phyloP scores from a whole-genome alignment of 2,888 invertebrate species.

The Heteropelma amictum region DNA sequence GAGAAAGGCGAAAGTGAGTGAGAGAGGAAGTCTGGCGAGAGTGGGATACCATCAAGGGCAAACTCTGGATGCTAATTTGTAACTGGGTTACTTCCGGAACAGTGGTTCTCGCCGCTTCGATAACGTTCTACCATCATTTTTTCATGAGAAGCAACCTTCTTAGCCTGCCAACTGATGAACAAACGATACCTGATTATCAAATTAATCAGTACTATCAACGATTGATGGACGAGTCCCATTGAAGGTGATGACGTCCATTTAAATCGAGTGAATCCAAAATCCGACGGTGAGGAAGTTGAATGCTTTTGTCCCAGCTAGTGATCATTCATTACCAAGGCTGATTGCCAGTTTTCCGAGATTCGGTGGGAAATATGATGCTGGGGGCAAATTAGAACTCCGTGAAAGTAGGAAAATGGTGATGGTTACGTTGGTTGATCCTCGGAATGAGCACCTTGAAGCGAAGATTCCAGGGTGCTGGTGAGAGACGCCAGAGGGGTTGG shows the following conservation, averaged over 20 bases:
- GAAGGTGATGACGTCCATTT: no score
- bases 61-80: constrained; percentile 76
- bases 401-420: background rate
- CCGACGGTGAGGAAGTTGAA: no score
- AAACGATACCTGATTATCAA: no score
- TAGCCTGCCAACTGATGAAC: no score
- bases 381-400: background rate
- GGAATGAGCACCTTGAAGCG: constrained; percentile 72
- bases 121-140: constrained; percentile 54
- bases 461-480: constrained; percentile 64
- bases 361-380: background rate
- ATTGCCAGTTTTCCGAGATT: no score
- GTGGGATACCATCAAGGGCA: constrained; percentile 71
- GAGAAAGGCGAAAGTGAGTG: constrained; percentile 40
- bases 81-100: constrained; percentile 75
- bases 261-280: no score
- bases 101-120: constrained; percentile 70
- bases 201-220: no score
- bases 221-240: no score
- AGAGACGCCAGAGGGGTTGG: constrained; percentile 51
- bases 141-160: background rate
- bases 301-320: no score
- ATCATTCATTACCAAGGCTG: no score
- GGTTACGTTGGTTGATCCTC: constrained; percentile 52
- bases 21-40: constrained; percentile 32